A percentile compares a stretch with the other conserved stretches of the same genome.
Evolutionary conservation across 1,140 invertebrate species (phyloP).

Genomic region (Condylostylus longicornis): DNA sequence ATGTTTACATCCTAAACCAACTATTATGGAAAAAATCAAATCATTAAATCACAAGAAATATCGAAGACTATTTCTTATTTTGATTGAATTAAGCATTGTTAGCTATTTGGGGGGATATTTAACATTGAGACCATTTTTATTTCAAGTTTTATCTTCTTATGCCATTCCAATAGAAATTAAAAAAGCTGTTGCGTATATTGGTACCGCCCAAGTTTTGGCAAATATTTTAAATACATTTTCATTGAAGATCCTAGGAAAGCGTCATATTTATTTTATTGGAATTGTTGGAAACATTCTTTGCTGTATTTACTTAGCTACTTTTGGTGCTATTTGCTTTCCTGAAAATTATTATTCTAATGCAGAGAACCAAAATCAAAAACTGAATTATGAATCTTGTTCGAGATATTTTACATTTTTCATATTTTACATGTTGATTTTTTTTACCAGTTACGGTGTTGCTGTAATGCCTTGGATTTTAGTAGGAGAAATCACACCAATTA

Average conservation of each 20-base stretch:
- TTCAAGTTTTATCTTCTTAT: conserved; percentile 35
- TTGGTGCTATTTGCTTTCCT: not conserved
- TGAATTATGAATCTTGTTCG: conserved; percentile 3
- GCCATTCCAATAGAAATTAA: conserved; percentile 34
- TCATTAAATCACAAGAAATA: conserved; percentile 33
- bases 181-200: conserved; percentile 27
- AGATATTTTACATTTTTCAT: too few relatives aligned
- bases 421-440: too few relatives aligned
- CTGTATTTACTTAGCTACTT: not conserved
- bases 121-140: conserved; percentile 32
- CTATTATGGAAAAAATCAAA: conserved; percentile 16
- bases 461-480: conserved; percentile 7
- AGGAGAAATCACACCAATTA: conserved; percentile 15
- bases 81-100: conserved; percentile 37
- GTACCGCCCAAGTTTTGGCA: not conserved
- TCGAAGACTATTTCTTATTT: conserved; percentile 34
- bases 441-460: conserved; percentile 11
- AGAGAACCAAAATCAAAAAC: not conserved
- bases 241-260: conserved; percentile 27
- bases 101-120: conserved; percentile 2
- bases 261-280: conserved; percentile 34
- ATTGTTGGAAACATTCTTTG: conserved; percentile 22
- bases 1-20: conserved; percentile 4
- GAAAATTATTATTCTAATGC: not conserved
- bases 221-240: conserved; percentile 9